A percentile compares a stretch with the other conserved stretches of the same genome.
These are phyloP conservation scores for Sarcophaga carnaria DNA, from an alignment of 2,888 invertebrate genomes.

Conservation along the genomic window DNA sequence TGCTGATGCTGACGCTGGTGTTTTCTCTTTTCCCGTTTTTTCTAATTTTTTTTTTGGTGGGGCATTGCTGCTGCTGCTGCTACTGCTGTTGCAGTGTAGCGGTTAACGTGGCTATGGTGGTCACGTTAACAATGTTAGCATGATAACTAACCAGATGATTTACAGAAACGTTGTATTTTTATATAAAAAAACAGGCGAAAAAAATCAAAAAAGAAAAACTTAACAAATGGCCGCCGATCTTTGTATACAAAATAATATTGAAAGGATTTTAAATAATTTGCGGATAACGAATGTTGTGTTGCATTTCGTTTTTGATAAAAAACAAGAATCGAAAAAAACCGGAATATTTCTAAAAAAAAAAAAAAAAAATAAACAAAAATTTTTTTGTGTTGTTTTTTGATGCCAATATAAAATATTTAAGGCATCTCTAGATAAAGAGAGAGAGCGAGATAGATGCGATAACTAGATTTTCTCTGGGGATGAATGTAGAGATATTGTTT, in stretches of 20 bases:
- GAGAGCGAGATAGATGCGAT: neutral
- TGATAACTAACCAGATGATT: conserved; percentile 56
- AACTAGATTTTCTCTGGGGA: neutral
- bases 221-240: conserved; percentile 3
- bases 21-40: neutral
- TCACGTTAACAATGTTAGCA: conserved; percentile 53
- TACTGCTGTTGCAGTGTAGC: conserved; percentile 1
- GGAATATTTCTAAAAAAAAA: neutral
- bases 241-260: conserved; percentile 15
- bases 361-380: neutral
- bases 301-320: neutral
- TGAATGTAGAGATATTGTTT: neutral
- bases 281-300: neutral
- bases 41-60: neutral
- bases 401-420: neutral
- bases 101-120: conserved; percentile 19
- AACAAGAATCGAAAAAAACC: neutral
- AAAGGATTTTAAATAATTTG: conserved; percentile 11
- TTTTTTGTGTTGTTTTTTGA: neutral
- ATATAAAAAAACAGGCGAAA: neutral
- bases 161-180: conserved; percentile 33
- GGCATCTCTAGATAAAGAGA: neutral
- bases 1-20: neutral
- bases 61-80: neutral
- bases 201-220: neutral